Conservation (phyloP, 2,888 invertebrate genomes). For the Pomacea canaliculata region DNA sequence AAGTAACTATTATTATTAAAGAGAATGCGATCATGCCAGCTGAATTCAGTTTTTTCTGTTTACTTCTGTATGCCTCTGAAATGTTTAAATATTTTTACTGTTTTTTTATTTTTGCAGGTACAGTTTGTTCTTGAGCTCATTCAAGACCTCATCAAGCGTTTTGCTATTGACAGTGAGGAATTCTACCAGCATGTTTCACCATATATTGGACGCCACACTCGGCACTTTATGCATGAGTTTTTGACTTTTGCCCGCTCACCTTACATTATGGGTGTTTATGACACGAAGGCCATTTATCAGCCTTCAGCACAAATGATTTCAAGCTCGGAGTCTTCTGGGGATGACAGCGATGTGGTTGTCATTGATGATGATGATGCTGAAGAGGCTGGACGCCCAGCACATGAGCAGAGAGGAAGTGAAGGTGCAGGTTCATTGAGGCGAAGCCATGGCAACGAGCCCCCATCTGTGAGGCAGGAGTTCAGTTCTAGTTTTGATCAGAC, state of each 20-base stretch:
- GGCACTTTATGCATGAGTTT: conserved; percentile 91
- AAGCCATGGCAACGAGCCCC: background rate
- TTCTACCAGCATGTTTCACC: conserved; percentile 80
- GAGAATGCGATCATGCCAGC: too few relatives aligned
- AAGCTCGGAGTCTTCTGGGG: conserved; percentile 26
- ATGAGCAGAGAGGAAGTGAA: background rate
- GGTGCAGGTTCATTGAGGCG: background rate
- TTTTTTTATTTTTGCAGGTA: conserved; percentile 38
- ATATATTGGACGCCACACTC: conserved; percentile 80
- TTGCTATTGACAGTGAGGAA: conserved; percentile 71
- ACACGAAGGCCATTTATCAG: conserved; percentile 65
- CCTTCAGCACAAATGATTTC: background rate
- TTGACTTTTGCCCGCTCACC: conserved; percentile 88
- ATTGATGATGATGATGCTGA: conserved; percentile 35
- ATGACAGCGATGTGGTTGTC: conserved; percentile 53
- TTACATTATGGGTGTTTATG: conserved; percentile 83
- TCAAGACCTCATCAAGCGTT: conserved; percentile 76
- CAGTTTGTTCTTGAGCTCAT: conserved; percentile 79
- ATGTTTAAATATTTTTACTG: too few relatives aligned
- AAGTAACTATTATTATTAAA: too few relatives aligned
- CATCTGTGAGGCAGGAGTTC: background rate
- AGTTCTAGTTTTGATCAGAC: background rate
- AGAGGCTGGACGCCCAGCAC: conserved; percentile 2
- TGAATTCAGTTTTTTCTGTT: too few relatives aligned
- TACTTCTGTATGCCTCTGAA: too few relatives aligned